Percentiles rank a stretch among this genome's conserved stretches.
Conservation (phyloP, 2,797 vertebrate species). For the Gallinago nigripennis region DNA sequence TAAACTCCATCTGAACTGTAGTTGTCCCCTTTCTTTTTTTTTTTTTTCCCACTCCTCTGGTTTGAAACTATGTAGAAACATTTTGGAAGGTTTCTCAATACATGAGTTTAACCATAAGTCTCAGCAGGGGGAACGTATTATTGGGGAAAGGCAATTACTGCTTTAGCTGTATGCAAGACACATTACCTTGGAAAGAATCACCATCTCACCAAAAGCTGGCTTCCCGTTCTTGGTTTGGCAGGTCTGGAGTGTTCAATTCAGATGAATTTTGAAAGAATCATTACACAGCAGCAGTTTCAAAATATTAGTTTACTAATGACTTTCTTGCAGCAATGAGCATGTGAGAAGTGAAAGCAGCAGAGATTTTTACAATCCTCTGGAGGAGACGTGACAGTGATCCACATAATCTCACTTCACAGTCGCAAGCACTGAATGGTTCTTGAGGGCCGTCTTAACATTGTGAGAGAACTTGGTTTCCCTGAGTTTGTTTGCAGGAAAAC, state of each 20-base stretch:
- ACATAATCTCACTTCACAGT: neutral
- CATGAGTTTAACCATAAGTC: neutral
- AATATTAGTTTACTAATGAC: neutral
- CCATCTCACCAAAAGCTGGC: neutral
- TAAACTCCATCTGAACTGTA: conserved; percentile 25
- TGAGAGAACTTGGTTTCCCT: neutral
- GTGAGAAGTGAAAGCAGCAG: neutral
- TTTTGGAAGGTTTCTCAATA: conserved; percentile 44
- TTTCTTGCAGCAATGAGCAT: neutral
- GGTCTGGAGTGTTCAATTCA: neutral
- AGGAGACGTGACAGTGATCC: neutral
- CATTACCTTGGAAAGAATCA: neutral
- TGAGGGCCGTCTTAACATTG: neutral
- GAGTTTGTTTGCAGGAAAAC: neutral
- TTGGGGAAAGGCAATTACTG: conserved; percentile 3
- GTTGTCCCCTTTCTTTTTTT: neutral
- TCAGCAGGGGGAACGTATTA: neutral
- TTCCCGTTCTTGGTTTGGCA: neutral
- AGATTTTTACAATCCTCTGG: neutral
- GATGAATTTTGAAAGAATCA: neutral
- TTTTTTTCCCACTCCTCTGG: neutral
- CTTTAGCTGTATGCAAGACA: neutral
- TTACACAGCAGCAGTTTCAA: neutral
- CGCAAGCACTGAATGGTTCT: neutral
- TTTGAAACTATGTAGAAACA: neutral